phyloP scores from a whole-genome alignment of 2,113 vertebrate species.

The Pyxicephalus adspersus region DNA sequence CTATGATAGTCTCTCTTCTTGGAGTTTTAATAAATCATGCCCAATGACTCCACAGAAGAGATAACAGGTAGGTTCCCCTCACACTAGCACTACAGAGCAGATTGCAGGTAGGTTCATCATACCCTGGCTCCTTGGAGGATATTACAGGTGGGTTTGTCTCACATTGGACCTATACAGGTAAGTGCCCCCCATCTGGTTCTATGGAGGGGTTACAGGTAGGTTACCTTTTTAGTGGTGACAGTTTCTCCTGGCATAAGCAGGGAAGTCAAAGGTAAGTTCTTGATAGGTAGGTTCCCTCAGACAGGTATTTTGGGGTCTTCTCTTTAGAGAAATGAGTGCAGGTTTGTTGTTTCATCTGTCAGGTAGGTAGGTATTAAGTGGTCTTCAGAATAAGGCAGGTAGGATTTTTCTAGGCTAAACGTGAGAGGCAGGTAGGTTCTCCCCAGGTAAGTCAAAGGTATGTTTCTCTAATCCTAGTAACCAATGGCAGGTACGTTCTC shows the following conservation, averaged over 20 bases:
- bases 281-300: no score
- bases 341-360: no score
- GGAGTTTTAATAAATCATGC: no score
- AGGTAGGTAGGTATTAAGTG: no score
- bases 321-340: no score
- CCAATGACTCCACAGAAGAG: background rate
- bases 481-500: background rate
- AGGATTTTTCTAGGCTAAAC: no score
- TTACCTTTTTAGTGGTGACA: no score
- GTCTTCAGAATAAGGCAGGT: no score
- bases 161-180: background rate
- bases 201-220: background rate
- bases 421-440: background rate
- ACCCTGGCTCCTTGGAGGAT: background rate
- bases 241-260: no score
- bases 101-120: background rate
- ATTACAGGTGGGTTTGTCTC: background rate
- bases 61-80: background rate
- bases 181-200: background rate
- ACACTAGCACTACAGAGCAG: background rate
- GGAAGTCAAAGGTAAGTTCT: no score
- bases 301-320: no score
- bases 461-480: background rate
- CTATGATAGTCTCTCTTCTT: no score
- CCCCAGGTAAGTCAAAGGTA: background rate